Base-by-base conservation (phyloP, 2,888 invertebrate species). In the Masnerella sp. region DNA sequence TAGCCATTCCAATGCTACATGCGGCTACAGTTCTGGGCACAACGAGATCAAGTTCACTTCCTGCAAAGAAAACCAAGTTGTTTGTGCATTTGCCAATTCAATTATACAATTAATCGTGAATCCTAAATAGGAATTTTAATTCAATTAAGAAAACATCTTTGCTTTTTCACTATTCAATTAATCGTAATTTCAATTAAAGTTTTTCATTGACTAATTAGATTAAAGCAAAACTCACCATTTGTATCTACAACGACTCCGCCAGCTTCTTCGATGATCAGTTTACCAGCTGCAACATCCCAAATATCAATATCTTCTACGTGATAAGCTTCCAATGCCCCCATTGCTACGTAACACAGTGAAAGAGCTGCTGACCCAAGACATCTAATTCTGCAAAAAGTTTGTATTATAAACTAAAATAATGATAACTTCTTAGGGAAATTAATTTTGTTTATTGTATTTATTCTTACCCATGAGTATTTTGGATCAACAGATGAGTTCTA, bases 241-340 rank as follows among this genome's bases (percentile, higher is more conserved):
- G 93, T 91, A 81, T 94, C 92, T 42, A 90, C 88, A n/a, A 94
- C 89, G 47, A 88, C 85, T n/a, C 94, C 95, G 7, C 95, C 94
- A 52, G 95, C 95, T 88, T 96, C 95, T 42, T 88, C 88, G 11
- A 94, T 89, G 74, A 95, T 93, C 12, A 95, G 85, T 40, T 90
- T 90, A 4, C 93, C 94, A 2, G 94, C 95, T 25, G 94, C 92
- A 15, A 94, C 91, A 84, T 95, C 95, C 95, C 95, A 95, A 9
- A 93, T 91, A 81, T 93, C 91, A 34, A 95, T 88, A 69, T 94
- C 93, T 82, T 93, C 93, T 76, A 93, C 92, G 77, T 91, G 92
- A 84, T 93, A 95, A 36, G 90, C 91, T 81, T 94, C 94, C 30
- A 90, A 88, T 49, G 89, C 88, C 0, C 95, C 95, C 78, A 89